Conservation (phyloP, 2,113 vertebrate species). For the Grus americana region DNA sequence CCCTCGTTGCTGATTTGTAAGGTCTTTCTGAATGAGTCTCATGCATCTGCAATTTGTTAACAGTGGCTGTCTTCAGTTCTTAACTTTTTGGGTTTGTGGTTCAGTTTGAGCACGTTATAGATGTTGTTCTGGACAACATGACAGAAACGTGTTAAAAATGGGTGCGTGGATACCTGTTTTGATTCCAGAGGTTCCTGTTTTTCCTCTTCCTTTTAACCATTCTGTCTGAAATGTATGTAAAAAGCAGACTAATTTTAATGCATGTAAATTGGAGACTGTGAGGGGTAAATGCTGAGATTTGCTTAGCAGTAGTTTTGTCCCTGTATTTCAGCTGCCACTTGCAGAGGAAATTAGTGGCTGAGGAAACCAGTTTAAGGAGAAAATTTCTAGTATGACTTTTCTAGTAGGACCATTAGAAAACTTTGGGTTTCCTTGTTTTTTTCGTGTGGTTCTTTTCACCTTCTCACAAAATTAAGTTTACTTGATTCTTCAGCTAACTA, state of each 20-base stretch:
- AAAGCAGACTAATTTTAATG: neutral
- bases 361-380: neutral
- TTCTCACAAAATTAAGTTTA: neutral
- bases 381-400: neutral
- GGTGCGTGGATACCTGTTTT: neutral
- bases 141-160: neutral
- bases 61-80: neutral
- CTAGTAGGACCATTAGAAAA: neutral
- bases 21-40: slow-evolving; percentile 63
- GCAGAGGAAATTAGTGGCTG: neutral
- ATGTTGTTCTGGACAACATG: neutral
- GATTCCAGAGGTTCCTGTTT: neutral
- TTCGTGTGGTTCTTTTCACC: neutral
- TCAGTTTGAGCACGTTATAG: slow-evolving; percentile 22
- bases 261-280: neutral
- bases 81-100: slow-evolving; percentile 52
- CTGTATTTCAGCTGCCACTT: neutral
- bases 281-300: neutral
- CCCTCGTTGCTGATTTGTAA: slow-evolving; percentile 64
- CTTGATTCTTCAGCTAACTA: neutral
- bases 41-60: slow-evolving; percentile 67
- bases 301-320: neutral
- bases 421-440: neutral
- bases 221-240: neutral
- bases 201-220: neutral